Percentiles rank a stretch among this genome's conserved stretches.
Conservation (phyloP, 1,140 invertebrate species). For the Olivierus martensii region DNA sequence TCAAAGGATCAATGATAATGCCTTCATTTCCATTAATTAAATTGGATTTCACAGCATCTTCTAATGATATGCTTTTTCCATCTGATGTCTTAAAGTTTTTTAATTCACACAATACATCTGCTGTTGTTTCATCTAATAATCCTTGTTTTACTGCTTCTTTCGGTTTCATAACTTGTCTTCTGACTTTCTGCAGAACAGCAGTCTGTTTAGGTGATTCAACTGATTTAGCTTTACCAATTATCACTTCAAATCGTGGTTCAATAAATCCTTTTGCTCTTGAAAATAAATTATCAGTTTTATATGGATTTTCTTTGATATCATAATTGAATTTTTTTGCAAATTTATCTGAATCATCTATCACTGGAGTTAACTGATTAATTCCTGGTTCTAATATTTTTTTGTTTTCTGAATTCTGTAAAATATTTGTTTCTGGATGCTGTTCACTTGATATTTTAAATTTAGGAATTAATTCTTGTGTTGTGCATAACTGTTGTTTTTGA, state of each 20-base stretch:
- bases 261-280: conserved; percentile 27
- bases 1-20: conserved; percentile 63
- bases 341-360: too few species aligned
- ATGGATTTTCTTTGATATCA: neutral
- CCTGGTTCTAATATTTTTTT: too few species aligned
- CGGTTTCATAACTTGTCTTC: conserved; percentile 49
- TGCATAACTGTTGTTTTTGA: too few species aligned
- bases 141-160: conserved; percentile 54
- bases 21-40: conserved; percentile 60
- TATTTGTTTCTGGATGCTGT: too few species aligned
- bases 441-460: too few species aligned
- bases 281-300: conserved; percentile 19
- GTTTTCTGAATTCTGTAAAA: too few species aligned
- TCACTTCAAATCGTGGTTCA: conserved; percentile 51
- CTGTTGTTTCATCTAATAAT: conserved; percentile 58
- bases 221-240: conserved; percentile 41
- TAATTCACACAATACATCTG: conserved; percentile 44
- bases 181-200: conserved; percentile 58
- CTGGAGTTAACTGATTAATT: too few species aligned
- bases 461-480: too few species aligned
- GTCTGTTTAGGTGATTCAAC: conserved; percentile 40
- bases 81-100: conserved; percentile 40
- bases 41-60: conserved; percentile 58
- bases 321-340: too few species aligned
- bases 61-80: conserved; percentile 44